Evolutionary conservation across 2,113 vertebrate genomes (phyloP).

Genomic region (Arvicanthis niloticus): DNA sequence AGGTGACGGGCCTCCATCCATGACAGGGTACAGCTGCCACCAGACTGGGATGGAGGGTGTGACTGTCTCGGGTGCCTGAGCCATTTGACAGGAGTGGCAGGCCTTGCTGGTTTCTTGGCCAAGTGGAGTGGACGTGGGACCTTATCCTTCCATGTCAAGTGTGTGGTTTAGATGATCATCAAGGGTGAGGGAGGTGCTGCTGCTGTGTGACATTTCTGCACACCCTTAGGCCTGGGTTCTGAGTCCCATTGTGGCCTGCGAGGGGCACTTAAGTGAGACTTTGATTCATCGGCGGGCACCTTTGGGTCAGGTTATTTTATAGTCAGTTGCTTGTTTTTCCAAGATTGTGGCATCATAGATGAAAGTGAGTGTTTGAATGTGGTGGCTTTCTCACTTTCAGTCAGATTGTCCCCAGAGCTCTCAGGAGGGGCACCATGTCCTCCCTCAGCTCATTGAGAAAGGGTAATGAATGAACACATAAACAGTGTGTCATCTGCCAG

Average conservation of each 20-base stretch:
- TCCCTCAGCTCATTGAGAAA: not conserved
- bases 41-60: not conserved
- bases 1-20: not conserved
- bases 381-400: not conserved
- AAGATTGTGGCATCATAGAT: not conserved
- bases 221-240: not conserved
- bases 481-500: too few species aligned
- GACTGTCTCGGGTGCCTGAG: not conserved
- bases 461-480: not conserved
- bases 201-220: not conserved
- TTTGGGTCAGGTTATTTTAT: not conserved
- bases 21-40: not conserved
- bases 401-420: not conserved
- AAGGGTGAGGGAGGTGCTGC: not conserved
- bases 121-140: not conserved
- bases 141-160: not conserved
- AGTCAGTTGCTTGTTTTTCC: not conserved
- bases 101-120: not conserved
- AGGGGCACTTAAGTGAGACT: not conserved
- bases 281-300: not conserved
- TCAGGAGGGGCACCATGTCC: not conserved
- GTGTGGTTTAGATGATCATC: not conserved
- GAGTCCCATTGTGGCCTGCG: not conserved
- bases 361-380: not conserved
- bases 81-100: not conserved